Conservation (phyloP, 2,888 invertebrate genomes). For the Meganola albula region DNA sequence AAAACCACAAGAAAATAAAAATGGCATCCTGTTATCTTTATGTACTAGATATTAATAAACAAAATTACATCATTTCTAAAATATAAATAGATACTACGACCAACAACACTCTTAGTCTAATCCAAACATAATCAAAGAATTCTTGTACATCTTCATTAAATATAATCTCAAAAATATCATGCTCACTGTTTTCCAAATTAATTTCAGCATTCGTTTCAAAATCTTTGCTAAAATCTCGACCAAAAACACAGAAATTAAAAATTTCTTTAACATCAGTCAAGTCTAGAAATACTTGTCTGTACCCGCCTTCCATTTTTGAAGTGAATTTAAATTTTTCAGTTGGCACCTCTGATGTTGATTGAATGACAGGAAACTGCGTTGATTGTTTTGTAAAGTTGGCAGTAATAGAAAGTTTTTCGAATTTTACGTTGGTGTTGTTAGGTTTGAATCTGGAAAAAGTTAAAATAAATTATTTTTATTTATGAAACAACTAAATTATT, state of each 20-base stretch:
- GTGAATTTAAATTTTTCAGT: constrained; percentile 34
- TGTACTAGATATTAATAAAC: too few relatives aligned
- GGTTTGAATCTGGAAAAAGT: constrained; percentile 38
- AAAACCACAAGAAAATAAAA: too few relatives aligned
- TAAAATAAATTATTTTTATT: neutral
- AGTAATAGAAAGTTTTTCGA: constrained; percentile 43
- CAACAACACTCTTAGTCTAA: constrained; percentile 51
- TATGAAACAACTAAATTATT: too few relatives aligned
- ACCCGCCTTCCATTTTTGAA: constrained; percentile 19
- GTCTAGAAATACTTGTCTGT: constrained; percentile 33
- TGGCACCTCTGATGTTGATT: constrained; percentile 28
- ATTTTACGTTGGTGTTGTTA: constrained; percentile 37
- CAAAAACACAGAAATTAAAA: constrained; percentile 45
- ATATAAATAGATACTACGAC: constrained; percentile 63
- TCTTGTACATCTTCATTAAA: constrained; percentile 50
- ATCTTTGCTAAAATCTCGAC: constrained; percentile 46
- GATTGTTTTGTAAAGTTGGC: constrained; percentile 42
- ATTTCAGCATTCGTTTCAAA: constrained; percentile 22
- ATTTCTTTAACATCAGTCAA: constrained; percentile 34
- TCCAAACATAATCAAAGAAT: constrained; percentile 66
- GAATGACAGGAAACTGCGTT: constrained; percentile 45
- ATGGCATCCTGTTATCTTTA: too few relatives aligned
- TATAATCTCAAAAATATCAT: constrained; percentile 40
- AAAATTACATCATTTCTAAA: constrained; percentile 64
- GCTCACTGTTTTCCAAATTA: constrained; percentile 17